phyloP scores from a whole-genome alignment of 2,888 invertebrate genomes.

The Acanthoscelides obtectus region DNA sequence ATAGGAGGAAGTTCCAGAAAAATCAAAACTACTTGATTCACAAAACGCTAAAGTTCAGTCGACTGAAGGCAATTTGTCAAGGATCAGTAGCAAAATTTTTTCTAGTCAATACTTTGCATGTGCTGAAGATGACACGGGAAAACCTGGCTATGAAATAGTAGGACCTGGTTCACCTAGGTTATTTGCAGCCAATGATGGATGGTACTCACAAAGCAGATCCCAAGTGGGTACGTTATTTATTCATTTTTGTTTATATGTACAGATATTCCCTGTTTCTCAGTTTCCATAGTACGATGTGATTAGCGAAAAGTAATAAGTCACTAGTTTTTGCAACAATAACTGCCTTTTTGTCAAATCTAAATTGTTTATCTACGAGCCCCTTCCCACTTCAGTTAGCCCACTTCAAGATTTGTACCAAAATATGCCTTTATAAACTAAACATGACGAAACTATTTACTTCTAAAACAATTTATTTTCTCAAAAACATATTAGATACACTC shows the following conservation, averaged over 20 bases:
- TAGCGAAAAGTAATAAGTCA: too few relatives aligned
- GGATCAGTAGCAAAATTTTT: slow-evolving; percentile 43
- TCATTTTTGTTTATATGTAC: background rate
- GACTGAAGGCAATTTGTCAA: slow-evolving; percentile 3
- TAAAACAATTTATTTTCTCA: too few relatives aligned
- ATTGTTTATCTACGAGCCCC: too few relatives aligned
- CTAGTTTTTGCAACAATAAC: too few relatives aligned
- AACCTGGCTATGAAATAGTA: slow-evolving; percentile 60
- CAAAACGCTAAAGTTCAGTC: slow-evolving; percentile 12
- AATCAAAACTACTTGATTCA: slow-evolving; percentile 9
- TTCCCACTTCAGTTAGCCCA: too few relatives aligned
- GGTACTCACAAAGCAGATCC: slow-evolving; percentile 49
- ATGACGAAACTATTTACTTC: too few relatives aligned
- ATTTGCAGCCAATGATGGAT: slow-evolving; percentile 58
- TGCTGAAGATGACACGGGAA: slow-evolving; percentile 56
- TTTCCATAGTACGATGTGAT: too few relatives aligned
- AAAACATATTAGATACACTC: too few relatives aligned
- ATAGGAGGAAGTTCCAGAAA: slow-evolving; percentile 13
- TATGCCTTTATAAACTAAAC: too few relatives aligned
- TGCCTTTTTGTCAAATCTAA: too few relatives aligned
- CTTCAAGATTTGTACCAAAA: too few relatives aligned
- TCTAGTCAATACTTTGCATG: slow-evolving; percentile 64
- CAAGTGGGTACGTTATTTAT: slow-evolving; percentile 24
- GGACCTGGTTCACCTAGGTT: slow-evolving; percentile 65
- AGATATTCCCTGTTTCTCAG: too few relatives aligned